These are phyloP conservation scores for Heloderma charlesbogerti DNA, from an alignment of 2,113 vertebrate genomes.

Conservation along the genomic window DNA sequence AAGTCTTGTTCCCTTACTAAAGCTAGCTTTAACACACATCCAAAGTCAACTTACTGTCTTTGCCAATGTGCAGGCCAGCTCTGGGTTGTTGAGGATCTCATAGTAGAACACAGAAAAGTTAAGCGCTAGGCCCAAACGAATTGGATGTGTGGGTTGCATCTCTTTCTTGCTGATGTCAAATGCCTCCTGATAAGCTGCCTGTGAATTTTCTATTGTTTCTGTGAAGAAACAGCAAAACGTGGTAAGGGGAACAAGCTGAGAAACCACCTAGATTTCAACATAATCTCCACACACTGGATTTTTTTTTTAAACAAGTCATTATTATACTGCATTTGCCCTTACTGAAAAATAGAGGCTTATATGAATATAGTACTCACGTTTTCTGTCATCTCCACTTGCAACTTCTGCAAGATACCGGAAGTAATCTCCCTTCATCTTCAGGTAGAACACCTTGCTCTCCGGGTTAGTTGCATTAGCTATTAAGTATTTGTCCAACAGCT, in stretches of 20 bases:
- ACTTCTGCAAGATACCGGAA: slow-evolving; percentile 98
- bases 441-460: slow-evolving; percentile 97
- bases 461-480: slow-evolving; percentile 86
- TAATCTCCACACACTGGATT: background rate
- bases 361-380: slow-evolving; percentile 73
- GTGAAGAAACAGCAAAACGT: slow-evolving; percentile 42
- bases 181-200: slow-evolving; percentile 90
- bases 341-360: background rate
- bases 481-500: slow-evolving; percentile 90
- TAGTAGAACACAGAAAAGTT: slow-evolving; percentile 99
- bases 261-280: background rate
- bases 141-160: slow-evolving; percentile 96
- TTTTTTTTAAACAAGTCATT: background rate
- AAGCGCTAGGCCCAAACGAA: slow-evolving; percentile 96
- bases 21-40: background rate
- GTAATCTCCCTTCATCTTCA: slow-evolving; percentile 99
- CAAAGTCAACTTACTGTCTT: slow-evolving; percentile 83
- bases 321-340: background rate
- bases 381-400: slow-evolving; percentile 84
- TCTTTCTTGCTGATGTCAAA: slow-evolving; percentile 89
- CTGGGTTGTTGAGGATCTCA: slow-evolving; percentile 95
- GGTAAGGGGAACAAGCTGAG: background rate
- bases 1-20: background rate
- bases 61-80: slow-evolving; percentile 92
- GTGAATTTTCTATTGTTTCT: slow-evolving; percentile 90